Conservation (phyloP, 2,797 vertebrate genomes). For the Pipistrellus kuhlii region DNA sequence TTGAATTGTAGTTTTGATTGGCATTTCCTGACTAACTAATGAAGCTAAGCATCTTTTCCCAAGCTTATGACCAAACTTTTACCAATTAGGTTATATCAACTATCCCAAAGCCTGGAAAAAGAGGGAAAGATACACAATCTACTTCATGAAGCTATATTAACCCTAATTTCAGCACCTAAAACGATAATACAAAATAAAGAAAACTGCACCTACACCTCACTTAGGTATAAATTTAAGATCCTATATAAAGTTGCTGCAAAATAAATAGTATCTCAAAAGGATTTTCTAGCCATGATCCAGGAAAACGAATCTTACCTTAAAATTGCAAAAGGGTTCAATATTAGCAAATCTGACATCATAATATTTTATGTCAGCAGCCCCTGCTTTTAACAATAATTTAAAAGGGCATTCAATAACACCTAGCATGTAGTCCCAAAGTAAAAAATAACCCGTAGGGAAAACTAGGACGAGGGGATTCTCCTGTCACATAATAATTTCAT, state of each 20-base stretch:
- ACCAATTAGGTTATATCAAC: not conserved
- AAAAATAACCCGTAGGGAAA: not conserved
- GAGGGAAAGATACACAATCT: not conserved
- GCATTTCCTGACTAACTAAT: not conserved
- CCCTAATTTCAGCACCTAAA: not conserved
- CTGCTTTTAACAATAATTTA: not conserved
- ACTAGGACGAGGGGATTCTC: not conserved
- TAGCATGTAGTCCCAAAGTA: not conserved
- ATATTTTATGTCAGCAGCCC: not conserved
- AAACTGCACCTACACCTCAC: not conserved
- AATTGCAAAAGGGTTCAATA: not conserved
- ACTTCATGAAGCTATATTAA: not conserved
- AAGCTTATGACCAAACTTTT: not conserved
- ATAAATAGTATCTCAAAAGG: not conserved
- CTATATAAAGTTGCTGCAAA: not conserved
- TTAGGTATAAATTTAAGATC: not conserved
- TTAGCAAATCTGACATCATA: not conserved
- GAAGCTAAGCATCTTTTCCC: not conserved
- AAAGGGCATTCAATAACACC: not conserved
- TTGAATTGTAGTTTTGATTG: not conserved
- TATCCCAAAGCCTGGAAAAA: not conserved
- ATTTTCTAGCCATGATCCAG: not conserved
- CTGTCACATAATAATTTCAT: not conserved
- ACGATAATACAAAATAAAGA: not conserved
- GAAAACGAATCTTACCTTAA: not conserved